Evolutionary conservation across 2,113 vertebrate species (phyloP).

Genomic region (Eupsittula cactorum): DNA sequence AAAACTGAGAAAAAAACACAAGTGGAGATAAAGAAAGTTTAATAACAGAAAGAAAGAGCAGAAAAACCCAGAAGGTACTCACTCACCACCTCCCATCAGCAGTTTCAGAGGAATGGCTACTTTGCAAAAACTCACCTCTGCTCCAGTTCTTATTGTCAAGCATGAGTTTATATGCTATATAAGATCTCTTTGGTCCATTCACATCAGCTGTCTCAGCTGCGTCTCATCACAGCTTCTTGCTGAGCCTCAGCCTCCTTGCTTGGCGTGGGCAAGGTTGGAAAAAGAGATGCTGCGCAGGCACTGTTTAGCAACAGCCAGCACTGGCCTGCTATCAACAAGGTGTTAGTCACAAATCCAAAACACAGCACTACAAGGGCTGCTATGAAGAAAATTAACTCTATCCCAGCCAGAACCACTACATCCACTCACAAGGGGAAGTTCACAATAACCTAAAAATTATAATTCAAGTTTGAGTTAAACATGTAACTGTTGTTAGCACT

Average conservation of each 20-base stretch:
- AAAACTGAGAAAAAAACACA: background rate
- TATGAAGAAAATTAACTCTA: background rate
- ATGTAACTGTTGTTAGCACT: background rate
- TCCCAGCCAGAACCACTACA: background rate
- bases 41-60: background rate
- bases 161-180: background rate
- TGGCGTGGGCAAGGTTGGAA: background rate
- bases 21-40: background rate
- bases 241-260: background rate
- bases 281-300: background rate
- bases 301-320: background rate
- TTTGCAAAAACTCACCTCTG: background rate
- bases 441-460: background rate
- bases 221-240: background rate
- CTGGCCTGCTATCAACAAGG: background rate
- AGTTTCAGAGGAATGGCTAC: background rate
- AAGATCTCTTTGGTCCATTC: background rate
- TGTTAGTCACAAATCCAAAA: background rate
- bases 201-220: background rate
- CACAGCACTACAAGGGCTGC: background rate
- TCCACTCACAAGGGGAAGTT: background rate
- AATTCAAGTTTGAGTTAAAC: background rate
- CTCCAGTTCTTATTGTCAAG: background rate
- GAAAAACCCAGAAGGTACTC: background rate
- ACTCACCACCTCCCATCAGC: background rate